These are phyloP conservation scores for Lemur catta DNA, from an alignment of 2,797 vertebrate genomes.

Conservation along the genomic window DNA sequence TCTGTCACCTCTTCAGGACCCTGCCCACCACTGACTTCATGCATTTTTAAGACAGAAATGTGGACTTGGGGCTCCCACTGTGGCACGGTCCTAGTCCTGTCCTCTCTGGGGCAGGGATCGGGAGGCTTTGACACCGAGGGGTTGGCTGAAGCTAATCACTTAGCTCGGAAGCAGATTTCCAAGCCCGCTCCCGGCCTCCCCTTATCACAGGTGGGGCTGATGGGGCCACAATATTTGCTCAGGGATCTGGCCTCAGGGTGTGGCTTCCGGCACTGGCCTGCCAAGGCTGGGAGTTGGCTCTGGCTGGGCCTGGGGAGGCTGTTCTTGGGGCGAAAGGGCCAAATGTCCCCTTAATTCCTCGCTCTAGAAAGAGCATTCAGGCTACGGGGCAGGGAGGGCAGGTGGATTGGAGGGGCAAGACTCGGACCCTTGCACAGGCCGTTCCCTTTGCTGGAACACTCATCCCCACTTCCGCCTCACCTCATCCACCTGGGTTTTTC, in stretches of 20 bases:
- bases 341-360: background rate
- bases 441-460: background rate
- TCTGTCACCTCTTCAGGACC: background rate
- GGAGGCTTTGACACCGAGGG: background rate
- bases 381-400: fast-evolving
- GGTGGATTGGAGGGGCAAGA: background rate
- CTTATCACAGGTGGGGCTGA: background rate
- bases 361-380: background rate
- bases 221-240: background rate
- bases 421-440: background rate
- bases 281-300: background rate
- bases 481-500: constrained; percentile 36
- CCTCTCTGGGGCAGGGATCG: background rate
- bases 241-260: background rate
- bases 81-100: background rate
- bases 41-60: background rate
- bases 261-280: background rate
- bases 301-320: background rate
- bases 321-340: background rate
- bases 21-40: background rate
- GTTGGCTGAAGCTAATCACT: background rate
- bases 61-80: background rate
- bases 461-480: background rate
- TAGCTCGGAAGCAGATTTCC: background rate
- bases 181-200: fast-evolving